Evolutionary conservation across 2,888 invertebrate genomes (phyloP).

Genomic region (Drosophila aldrichi): DNA sequence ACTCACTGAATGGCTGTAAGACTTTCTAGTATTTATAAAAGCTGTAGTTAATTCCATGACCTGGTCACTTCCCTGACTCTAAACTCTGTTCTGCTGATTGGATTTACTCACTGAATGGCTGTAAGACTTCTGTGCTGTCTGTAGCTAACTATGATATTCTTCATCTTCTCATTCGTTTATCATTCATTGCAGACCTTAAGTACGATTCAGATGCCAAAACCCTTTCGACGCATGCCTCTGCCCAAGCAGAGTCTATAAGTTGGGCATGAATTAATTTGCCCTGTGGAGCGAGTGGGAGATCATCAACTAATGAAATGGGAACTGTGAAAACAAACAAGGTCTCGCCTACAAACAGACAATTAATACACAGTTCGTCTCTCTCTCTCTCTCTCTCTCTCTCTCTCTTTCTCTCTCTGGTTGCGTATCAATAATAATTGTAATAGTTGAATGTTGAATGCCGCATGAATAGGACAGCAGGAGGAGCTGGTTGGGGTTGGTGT

Average conservation of each 20-base stretch:
- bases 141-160: no score
- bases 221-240: neutral
- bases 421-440: slow-evolving; percentile 37
- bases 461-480: slow-evolving; percentile 6
- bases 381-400: neutral
- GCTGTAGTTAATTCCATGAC: no score
- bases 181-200: neutral
- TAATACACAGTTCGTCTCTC: neutral
- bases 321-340: slow-evolving; percentile 5
- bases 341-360: slow-evolving; percentile 1
- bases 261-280: neutral
- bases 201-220: neutral
- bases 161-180: neutral
- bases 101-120: no score
- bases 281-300: neutral
- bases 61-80: no score
- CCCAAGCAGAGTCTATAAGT: neutral
- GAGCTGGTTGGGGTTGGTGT: neutral
- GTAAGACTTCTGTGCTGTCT: neutral
- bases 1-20: no score
- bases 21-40: no score
- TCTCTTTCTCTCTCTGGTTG: neutral
- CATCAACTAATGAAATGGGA: slow-evolving; percentile 7
- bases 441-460: slow-evolving; percentile 28
- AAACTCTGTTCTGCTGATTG: no score